Evolutionary conservation across 2,797 vertebrate genomes (phyloP), one percentile per base, ranked within the genome.

Genomic region (Rousettus madagascariensis): DNA sequence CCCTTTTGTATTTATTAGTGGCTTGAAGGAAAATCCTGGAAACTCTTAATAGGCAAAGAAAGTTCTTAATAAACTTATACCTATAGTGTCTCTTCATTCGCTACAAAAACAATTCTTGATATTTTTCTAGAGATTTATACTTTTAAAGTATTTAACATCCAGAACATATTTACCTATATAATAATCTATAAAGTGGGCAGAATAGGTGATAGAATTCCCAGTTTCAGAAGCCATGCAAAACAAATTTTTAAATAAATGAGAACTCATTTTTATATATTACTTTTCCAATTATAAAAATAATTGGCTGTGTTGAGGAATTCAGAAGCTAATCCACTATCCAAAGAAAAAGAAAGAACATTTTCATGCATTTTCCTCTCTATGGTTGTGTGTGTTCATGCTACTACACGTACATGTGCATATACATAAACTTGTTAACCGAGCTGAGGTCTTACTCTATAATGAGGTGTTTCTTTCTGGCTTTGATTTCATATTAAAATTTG

Each of bases 401-500:
- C 33, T 49, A 12, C 3, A 33, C 33, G 1, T 13, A 84, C 8
- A 6, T 55, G 10, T 49, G 15, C n/a, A 61, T 71, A 55, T 77
- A 6, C 38, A 85, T 75, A 46, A 57, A 33, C 85, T 86, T 66
- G 53, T 84, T 78, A 46, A 71, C 55, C 38, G 77, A 89, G 61
- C 6, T 83, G 46, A 83, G 24, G 24, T 75, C 5, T 63, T 87
- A 51, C 24, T 33, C 4, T 38, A 38, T 33, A 79, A 20, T 57
- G 46, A 65, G 36, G 19, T 55, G 8, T 65, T 78, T 57, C 43
- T 46, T 49, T 17, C 20, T 92, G 68, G 19, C 3, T 83, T 96
- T 90, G 36, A 79, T 77, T 93, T 19, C 38, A 75, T 72, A 80
- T 55, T 92, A 84, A 90, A 87, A 75, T 92, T 65, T 90, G 28